A percentile compares a stretch with the other conserved stretches of the same genome.
These are phyloP conservation scores for Scaeva pyrastri DNA, from an alignment of 2,888 invertebrate species.

Conservation along the genomic window DNA sequence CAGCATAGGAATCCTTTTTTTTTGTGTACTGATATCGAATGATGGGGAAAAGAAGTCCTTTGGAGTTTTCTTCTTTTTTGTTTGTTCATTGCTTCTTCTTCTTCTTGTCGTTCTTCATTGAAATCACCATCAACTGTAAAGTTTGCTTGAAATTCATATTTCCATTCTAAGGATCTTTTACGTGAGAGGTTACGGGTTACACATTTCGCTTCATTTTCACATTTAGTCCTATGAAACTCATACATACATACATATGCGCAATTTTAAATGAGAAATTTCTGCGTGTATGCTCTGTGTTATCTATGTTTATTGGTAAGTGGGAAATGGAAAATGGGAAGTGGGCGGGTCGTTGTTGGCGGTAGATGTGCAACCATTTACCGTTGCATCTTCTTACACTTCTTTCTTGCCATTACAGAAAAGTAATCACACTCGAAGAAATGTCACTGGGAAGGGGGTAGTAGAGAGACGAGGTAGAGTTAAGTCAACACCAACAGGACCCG, in stretches of 20 bases:
- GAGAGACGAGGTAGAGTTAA: not conserved
- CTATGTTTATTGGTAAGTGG: not conserved
- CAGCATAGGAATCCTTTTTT: not conserved
- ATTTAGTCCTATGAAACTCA: slow-evolving; percentile 40
- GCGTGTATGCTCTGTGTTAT: slow-evolving; percentile 31
- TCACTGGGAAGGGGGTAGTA: not conserved
- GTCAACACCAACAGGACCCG: slow-evolving; percentile 21
- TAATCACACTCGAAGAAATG: slow-evolving; percentile 61
- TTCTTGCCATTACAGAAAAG: slow-evolving; percentile 47
- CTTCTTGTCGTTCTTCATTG: not conserved
- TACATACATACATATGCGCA: not conserved
- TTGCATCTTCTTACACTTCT: slow-evolving; percentile 56
- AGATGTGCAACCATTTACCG: not conserved
- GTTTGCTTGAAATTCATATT: slow-evolving; percentile 25
- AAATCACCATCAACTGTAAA: not conserved
- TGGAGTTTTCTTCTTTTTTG: not conserved
- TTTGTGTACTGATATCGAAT: slow-evolving; percentile 17
- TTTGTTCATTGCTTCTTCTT: not conserved
- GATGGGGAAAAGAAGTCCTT: not conserved
- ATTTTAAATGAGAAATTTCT: slow-evolving; percentile 21
- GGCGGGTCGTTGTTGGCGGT: not conserved
- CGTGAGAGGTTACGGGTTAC: slow-evolving; percentile 55
- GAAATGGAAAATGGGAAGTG: not conserved
- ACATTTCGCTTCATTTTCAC: slow-evolving; percentile 38
- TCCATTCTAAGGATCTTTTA: slow-evolving; percentile 6